A percentile compares a stretch with the other conserved stretches of the same genome.
Evolutionary conservation across 2,888 invertebrate genomes (phyloP).

Genomic region (Fragum whitleyi): DNA sequence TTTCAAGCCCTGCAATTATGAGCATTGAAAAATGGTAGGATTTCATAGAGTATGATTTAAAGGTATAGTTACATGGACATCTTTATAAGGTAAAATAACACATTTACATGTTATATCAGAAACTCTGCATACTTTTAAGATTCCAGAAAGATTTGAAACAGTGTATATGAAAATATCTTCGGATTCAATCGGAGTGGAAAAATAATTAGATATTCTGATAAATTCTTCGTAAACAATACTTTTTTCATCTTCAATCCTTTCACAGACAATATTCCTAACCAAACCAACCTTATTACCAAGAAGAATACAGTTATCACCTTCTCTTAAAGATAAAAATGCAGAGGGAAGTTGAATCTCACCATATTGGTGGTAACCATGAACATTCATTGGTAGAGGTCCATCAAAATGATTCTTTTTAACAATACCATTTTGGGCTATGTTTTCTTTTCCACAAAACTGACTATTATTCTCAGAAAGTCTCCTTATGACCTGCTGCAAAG

Average conservation of each 20-base stretch:
- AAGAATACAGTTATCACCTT: conserved; percentile 46
- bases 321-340: conserved; percentile 27
- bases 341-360: conserved; percentile 9
- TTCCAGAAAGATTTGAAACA: conserved; percentile 35
- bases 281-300: conserved; percentile 36
- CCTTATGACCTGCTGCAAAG: conserved; percentile 57
- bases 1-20: too few relatives aligned
- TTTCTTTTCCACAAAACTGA: not conserved
- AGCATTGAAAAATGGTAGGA: too few relatives aligned
- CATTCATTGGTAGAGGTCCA: conserved; percentile 41
- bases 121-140: not conserved
- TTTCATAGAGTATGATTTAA: conserved; percentile 20
- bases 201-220: conserved; percentile 18
- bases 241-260: conserved; percentile 13
- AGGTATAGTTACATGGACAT: conserved; percentile 8
- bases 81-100: conserved; percentile 11
- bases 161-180: conserved; percentile 36
- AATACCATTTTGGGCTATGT: conserved; percentile 1
- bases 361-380: conserved; percentile 21
- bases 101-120: conserved; percentile 19
- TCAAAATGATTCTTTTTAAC: conserved; percentile 35
- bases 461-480: conserved; percentile 47
- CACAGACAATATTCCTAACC: conserved; percentile 47
- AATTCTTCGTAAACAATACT: conserved; percentile 34
- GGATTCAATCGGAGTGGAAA: conserved; percentile 33